A percentile compares a stretch with the other conserved stretches of the same genome.
These are phyloP conservation scores for Drosophila nigrodunni DNA, from an alignment of 1,140 invertebrate species.

Conservation along the genomic window DNA sequence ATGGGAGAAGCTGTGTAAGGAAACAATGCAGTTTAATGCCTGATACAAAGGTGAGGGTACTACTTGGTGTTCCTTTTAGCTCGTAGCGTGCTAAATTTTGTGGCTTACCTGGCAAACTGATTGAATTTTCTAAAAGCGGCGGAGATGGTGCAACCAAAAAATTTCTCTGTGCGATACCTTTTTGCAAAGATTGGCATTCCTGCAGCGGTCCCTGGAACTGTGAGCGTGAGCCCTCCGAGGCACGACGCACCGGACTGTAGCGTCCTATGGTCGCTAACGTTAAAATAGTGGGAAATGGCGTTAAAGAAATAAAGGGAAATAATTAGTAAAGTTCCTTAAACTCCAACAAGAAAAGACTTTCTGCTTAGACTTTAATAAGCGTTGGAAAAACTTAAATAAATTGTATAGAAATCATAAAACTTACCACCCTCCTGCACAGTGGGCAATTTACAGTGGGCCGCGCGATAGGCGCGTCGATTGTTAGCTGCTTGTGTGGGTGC, in stretches of 20 bases:
- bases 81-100: constrained; percentile 3
- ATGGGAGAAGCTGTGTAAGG: constrained; percentile 88
- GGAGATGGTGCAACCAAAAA: constrained; percentile 85
- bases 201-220: constrained; percentile 87
- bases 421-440: constrained; percentile 87
- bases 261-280: constrained; percentile 85
- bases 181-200: constrained; percentile 89
- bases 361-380: neutral
- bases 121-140: constrained; percentile 85
- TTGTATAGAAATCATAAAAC: constrained; percentile 55
- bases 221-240: constrained; percentile 87
- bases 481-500: constrained; percentile 56
- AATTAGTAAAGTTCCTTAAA: constrained; percentile 1
- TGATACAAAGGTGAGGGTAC: too few relatives aligned
- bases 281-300: constrained; percentile 8
- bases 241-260: constrained; percentile 95
- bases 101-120: constrained; percentile 81
- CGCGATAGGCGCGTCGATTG: constrained; percentile 72
- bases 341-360: neutral
- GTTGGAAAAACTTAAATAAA: neutral
- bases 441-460: constrained; percentile 84
- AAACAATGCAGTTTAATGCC: neutral
- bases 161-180: constrained; percentile 86
- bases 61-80: neutral
- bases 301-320: constrained; percentile 7